phyloP scores from a whole-genome alignment of 1,140 invertebrate genomes.

The Ephestia elutella region DNA sequence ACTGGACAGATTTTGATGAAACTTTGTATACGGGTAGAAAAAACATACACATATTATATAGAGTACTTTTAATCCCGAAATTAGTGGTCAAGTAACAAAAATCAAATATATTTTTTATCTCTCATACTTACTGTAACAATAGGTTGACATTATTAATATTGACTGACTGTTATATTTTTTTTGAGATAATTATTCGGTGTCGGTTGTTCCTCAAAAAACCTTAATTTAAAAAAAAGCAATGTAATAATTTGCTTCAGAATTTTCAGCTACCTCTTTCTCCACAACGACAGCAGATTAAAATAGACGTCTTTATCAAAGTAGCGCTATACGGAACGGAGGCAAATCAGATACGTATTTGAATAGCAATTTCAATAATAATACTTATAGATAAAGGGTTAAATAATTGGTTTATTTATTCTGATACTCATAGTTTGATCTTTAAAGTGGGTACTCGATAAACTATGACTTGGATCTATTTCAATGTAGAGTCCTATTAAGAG shows the following conservation, averaged over 20 bases:
- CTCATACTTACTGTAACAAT: too few species aligned
- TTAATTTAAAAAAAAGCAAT: too few species aligned
- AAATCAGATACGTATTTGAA: slow-evolving; percentile 31
- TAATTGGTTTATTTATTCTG: neutral
- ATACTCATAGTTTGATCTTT: neutral
- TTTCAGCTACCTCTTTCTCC: slow-evolving; percentile 36
- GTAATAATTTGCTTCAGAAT: slow-evolving; percentile 21
- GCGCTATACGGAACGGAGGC: slow-evolving; percentile 38
- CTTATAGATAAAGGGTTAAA: neutral
- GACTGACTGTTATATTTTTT: too few species aligned
- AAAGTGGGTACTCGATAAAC: neutral
- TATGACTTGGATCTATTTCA: neutral
- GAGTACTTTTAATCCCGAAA: too few species aligned
- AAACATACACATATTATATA: too few species aligned
- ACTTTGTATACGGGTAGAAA: too few species aligned
- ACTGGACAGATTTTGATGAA: too few species aligned
- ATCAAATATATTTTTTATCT: too few species aligned
- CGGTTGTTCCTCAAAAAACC: too few species aligned
- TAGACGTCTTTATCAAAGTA: slow-evolving; percentile 64
- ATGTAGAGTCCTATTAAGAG: neutral
- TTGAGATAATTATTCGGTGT: too few species aligned
- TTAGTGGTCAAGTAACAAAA: too few species aligned
- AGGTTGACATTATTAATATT: too few species aligned
- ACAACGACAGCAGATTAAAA: slow-evolving; percentile 38
- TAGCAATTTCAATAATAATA: slow-evolving; percentile 23